Conservation (phyloP, 1,140 invertebrate genomes). For the Armadillidium nasatum region DNA sequence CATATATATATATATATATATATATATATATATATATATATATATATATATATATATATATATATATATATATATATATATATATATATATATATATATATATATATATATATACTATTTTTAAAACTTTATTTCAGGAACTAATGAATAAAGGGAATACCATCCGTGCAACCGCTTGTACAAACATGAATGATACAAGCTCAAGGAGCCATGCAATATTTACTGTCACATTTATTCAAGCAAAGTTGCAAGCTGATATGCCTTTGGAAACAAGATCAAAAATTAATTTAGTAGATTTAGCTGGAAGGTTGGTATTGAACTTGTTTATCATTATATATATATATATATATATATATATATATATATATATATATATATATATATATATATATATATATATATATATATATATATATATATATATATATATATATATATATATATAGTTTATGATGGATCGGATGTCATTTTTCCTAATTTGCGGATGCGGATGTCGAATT, state of each 20-base stretch:
- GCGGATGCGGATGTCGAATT: no score
- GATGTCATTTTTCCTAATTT: no score
- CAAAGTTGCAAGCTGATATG: constrained; percentile 72
- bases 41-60: no score
- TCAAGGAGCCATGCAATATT: constrained; percentile 90
- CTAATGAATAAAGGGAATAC: constrained; percentile 33
- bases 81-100: no score
- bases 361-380: constrained; percentile 31
- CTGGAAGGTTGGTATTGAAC: constrained; percentile 61
- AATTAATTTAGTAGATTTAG: constrained; percentile 79
- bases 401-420: constrained; percentile 10
- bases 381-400: constrained; percentile 26
- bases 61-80: no score
- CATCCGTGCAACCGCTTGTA: constrained; percentile 50
- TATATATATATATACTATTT: no score
- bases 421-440: no score
- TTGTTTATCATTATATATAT: no score
- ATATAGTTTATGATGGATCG: no score
- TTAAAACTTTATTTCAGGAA: constrained; percentile 28
- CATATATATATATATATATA: neutral
- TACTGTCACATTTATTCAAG: constrained; percentile 81
- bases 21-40: no score
- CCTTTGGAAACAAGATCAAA: constrained; percentile 83
- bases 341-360: constrained; percentile 25
- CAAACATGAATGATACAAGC: constrained; percentile 63